These are phyloP conservation scores for Burhinus bistriatus DNA, from an alignment of 2,113 vertebrate species.

Conservation along the genomic window DNA sequence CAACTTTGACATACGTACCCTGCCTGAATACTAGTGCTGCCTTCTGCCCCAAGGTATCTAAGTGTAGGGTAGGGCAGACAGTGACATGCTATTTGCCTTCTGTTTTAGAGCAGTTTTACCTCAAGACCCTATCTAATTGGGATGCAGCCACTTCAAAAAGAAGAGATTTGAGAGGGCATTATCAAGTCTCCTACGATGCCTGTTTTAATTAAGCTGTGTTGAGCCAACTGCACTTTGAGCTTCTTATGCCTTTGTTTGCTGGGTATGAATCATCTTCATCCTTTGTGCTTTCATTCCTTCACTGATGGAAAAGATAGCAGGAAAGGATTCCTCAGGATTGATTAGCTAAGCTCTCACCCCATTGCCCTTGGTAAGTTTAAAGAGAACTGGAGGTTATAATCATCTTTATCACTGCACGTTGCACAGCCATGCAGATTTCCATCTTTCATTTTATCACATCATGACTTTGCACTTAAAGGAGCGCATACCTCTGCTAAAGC, in stretches of 20 bases:
- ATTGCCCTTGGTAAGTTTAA: slow-evolving; percentile 18
- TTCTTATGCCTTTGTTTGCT: slow-evolving; percentile 16
- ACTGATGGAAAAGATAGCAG: slow-evolving; percentile 20
- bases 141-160: not conserved
- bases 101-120: not conserved
- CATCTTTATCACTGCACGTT: not conserved
- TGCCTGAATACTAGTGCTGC: not conserved
- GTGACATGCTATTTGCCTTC: not conserved
- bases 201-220: slow-evolving; percentile 46
- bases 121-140: not conserved
- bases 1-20: not conserved
- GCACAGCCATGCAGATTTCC: not conserved
- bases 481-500: not conserved
- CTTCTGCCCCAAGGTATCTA: not conserved
- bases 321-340: slow-evolving; percentile 24
- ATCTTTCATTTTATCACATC: slow-evolving; percentile 20
- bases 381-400: slow-evolving; percentile 25
- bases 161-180: not conserved
- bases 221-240: slow-evolving; percentile 9
- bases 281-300: slow-evolving; percentile 15
- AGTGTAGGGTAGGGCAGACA: not conserved
- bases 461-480: not conserved
- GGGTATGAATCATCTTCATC: slow-evolving; percentile 23
- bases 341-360: slow-evolving; percentile 24
- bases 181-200: not conserved